These are phyloP conservation scores for Pollenia griseotomentosa DNA, from an alignment of 2,888 invertebrate genomes.

Conservation along the genomic window DNA sequence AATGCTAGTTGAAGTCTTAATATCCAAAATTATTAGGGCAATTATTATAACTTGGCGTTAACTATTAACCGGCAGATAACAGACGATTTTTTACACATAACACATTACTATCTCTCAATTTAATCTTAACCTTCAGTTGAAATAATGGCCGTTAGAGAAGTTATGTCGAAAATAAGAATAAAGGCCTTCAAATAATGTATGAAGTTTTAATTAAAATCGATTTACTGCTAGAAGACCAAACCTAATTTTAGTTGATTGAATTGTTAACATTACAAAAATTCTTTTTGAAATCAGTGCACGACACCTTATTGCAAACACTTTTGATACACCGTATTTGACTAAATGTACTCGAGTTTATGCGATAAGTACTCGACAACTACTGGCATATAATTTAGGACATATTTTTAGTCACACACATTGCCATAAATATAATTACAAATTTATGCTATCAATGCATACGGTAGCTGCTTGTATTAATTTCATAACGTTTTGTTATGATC, in stretches of 20 bases:
- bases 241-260: background rate
- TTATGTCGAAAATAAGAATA: too few species aligned
- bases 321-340: constrained; percentile 34
- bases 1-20: too few species aligned
- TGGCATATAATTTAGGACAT: constrained; percentile 47
- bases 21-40: too few species aligned
- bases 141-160: too few species aligned
- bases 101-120: too few species aligned
- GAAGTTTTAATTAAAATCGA: too few species aligned
- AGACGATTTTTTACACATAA: too few species aligned
- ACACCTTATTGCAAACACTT: constrained; percentile 38
- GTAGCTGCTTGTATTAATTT: constrained; percentile 45
- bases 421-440: background rate
- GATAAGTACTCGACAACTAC: constrained; percentile 36
- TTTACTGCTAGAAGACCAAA: background rate
- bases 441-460: background rate
- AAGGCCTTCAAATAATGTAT: too few species aligned
- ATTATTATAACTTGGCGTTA: too few species aligned
- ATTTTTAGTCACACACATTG: constrained; percentile 20
- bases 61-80: too few species aligned
- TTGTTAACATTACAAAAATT: background rate
- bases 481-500: constrained; percentile 35
- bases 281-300: background rate
- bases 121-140: too few species aligned
- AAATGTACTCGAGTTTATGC: constrained; percentile 38